Evolutionary conservation across 1,140 invertebrate species (phyloP).

Genomic region (Nomia melanderi): DNA sequence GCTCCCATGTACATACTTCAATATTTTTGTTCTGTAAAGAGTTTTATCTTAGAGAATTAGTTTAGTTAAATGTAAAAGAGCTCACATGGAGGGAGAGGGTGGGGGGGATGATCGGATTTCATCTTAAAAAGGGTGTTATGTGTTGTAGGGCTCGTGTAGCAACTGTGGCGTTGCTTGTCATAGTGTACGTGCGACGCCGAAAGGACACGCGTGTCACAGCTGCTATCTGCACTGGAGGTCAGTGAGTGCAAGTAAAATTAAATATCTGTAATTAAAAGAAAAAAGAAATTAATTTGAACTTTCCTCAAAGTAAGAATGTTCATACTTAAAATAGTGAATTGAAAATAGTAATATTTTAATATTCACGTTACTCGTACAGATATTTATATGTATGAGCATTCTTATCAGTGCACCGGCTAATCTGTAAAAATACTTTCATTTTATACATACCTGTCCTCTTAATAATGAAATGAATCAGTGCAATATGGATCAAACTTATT

Average conservation of each 20-base stretch:
- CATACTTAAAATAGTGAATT: conserved; percentile 25
- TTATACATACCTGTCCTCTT: not conserved
- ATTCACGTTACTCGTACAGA: conserved; percentile 6
- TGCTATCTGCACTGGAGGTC: conserved; percentile 92
- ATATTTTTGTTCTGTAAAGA: conserved; percentile 21
- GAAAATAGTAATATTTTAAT: no score
- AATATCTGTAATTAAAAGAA: conserved; percentile 44
- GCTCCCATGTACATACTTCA: conserved; percentile 4
- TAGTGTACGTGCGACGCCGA: conserved; percentile 87
- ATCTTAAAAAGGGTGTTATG: conserved; percentile 79
- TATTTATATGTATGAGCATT: conserved; percentile 41
- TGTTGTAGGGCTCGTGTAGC: conserved; percentile 85
- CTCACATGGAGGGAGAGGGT: conserved; percentile 58
- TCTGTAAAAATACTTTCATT: not conserved
- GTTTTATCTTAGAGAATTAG: conserved; percentile 15
- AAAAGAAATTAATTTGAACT: conserved; percentile 2
- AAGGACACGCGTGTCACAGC: conserved; percentile 89
- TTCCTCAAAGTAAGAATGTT: conserved; percentile 49
- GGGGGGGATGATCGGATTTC: conserved; percentile 57
- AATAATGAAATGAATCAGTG: conserved; percentile 1
- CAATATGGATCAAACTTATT: conserved; percentile 48
- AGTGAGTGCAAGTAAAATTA: conserved; percentile 73
- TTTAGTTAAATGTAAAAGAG: conserved; percentile 33
- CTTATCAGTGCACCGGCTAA: conserved; percentile 24
- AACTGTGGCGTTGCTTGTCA: conserved; percentile 90